Evolutionary conservation across 1,140 invertebrate genomes (phyloP).

Genomic region (Aporrectodea caliginosa): DNA sequence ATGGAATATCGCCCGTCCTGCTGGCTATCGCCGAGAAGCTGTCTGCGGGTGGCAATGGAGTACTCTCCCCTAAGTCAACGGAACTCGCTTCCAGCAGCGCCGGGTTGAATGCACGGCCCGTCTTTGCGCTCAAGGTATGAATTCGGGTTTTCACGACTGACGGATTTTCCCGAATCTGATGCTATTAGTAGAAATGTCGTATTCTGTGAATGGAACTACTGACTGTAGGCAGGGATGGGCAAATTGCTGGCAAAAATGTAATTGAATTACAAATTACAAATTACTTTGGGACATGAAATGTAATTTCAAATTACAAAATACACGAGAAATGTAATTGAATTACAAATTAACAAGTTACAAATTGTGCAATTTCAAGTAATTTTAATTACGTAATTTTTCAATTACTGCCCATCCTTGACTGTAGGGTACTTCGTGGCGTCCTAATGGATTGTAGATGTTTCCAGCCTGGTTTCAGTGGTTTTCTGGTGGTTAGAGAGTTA

Average conservation of each 20-base stretch:
- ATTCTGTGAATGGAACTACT: no score
- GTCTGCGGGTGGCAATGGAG: not conserved
- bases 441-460: no score
- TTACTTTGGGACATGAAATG: not conserved
- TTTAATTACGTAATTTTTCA: no score
- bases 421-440: no score
- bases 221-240: no score
- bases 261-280: no score
- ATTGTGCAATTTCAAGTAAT: no score
- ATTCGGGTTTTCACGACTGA: not conserved
- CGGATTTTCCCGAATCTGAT: not conserved
- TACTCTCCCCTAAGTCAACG: not conserved
- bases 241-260: no score
- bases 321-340: not conserved
- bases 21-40: not conserved
- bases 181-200: not conserved
- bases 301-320: not conserved
- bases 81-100: not conserved
- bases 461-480: no score
- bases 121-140: not conserved
- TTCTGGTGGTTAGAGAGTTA: no score
- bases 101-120: not conserved
- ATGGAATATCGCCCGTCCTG: not conserved
- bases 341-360: no score
- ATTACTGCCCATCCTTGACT: no score